These are phyloP conservation scores for Mylabris phalerata DNA, from an alignment of 1,140 invertebrate genomes.

Conservation along the genomic window DNA sequence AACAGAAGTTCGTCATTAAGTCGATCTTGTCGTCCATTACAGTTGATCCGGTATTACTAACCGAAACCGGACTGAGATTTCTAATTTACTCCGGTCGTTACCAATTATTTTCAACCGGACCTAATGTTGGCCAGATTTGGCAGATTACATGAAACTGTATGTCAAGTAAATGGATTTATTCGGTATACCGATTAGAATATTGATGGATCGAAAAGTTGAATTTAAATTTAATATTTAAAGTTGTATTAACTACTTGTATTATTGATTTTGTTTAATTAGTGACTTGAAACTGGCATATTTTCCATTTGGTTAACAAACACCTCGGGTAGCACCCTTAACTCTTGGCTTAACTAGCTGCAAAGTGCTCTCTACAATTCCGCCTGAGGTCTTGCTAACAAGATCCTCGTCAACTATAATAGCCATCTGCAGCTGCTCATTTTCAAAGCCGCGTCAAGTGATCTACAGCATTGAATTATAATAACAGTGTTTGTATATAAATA, in stretches of 20 bases:
- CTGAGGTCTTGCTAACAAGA: background rate
- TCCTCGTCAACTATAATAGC: background rate
- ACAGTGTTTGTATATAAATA: slow-evolving; percentile 3
- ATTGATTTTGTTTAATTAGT: too few relatives aligned
- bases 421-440: slow-evolving; percentile 13
- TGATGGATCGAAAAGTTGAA: too few relatives aligned
- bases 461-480: slow-evolving; percentile 6
- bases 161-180: too few relatives aligned
- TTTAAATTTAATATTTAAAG: too few relatives aligned
- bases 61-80: slow-evolving; percentile 14
- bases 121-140: too few relatives aligned
- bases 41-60: too few relatives aligned
- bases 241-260: too few relatives aligned
- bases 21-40: too few relatives aligned
- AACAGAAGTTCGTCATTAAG: too few relatives aligned
- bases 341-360: background rate
- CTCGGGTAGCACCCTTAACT: background rate
- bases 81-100: slow-evolving; percentile 12
- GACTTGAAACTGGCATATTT: background rate
- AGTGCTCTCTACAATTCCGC: background rate
- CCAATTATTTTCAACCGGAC: background rate
- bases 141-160: too few relatives aligned
- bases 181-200: too few relatives aligned
- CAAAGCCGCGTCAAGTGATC: slow-evolving; percentile 7
- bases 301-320: background rate